Conservation (phyloP, 1,140 invertebrate species). For the Euglossa dilemma region DNA sequence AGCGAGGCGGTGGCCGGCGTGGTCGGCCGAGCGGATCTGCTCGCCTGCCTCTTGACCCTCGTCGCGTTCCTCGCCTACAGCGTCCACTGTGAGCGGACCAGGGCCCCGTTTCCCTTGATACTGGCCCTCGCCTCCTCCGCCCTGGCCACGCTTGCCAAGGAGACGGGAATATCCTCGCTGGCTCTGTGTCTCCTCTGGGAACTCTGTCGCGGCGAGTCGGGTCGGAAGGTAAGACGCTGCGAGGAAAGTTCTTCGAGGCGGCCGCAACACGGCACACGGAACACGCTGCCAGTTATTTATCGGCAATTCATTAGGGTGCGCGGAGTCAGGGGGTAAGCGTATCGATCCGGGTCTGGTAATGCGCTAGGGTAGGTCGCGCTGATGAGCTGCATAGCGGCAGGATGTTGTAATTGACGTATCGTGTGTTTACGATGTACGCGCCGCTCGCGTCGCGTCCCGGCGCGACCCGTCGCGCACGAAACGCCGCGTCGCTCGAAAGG, state of each 20-base stretch:
- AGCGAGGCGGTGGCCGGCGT: constrained; percentile 98
- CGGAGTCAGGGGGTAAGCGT: not conserved
- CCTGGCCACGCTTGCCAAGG: constrained; percentile 92
- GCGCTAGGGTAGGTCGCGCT: not conserved
- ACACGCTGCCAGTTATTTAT: not conserved
- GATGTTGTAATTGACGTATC: constrained; percentile 26
- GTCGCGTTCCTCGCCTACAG: constrained; percentile 92
- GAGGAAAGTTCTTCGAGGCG: not conserved
- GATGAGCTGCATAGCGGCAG: constrained; percentile 11
- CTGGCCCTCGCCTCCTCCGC: constrained; percentile 78
- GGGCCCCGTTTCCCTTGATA: constrained; percentile 75
- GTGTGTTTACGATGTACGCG: constrained; percentile 15
- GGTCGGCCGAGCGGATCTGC: constrained; percentile 96
- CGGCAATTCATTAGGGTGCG: not conserved
- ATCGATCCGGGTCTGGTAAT: constrained; percentile 11
- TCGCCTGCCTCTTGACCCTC: constrained; percentile 95
- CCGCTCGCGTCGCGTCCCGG: not conserved
- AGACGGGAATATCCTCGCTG: constrained; percentile 95
- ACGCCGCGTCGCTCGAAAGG: too few relatives aligned
- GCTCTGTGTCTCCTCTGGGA: constrained; percentile 93
- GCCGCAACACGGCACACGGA: not conserved
- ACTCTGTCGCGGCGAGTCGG: constrained; percentile 82
- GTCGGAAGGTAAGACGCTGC: constrained; percentile 66
- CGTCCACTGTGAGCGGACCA: constrained; percentile 81
- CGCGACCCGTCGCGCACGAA: too few relatives aligned